These are phyloP conservation scores for Pagrus major DNA, from an alignment of 2,113 vertebrate species.

Conservation along the genomic window DNA sequence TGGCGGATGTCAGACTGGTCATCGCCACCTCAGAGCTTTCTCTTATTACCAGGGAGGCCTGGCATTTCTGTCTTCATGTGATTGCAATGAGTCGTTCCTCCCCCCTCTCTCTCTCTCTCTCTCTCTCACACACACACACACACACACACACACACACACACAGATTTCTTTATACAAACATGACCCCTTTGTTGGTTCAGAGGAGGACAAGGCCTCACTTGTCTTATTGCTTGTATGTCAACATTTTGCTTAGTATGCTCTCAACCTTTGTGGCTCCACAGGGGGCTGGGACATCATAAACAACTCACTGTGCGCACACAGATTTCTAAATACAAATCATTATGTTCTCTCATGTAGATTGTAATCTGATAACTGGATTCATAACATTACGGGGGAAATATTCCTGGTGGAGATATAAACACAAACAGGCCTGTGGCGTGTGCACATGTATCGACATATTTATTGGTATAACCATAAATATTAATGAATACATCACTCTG, in stretches of 20 bases:
- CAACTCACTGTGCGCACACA: background rate
- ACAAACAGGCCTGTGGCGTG: background rate
- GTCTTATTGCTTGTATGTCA: slow-evolving; percentile 36
- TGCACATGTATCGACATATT: background rate
- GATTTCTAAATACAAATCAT: slow-evolving; percentile 5
- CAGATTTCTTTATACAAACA: slow-evolving; percentile 32
- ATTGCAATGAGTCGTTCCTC: slow-evolving; percentile 18
- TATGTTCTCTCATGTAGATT: slow-evolving; percentile 2
- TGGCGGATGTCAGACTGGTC: slow-evolving; percentile 29
- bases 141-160: background rate
- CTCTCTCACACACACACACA: background rate
- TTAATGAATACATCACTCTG: background rate
- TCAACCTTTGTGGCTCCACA: slow-evolving; percentile 45
- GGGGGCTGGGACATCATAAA: slow-evolving; percentile 22
- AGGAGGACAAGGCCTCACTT: slow-evolving; percentile 12
- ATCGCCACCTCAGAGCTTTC: slow-evolving; percentile 46
- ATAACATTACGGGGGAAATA: background rate
- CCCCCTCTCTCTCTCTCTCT: background rate
- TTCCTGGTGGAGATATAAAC: background rate
- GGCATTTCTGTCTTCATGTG: slow-evolving; percentile 53
- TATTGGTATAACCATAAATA: background rate
- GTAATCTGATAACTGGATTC: background rate
- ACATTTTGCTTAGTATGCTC: slow-evolving; percentile 29
- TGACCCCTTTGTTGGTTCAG: slow-evolving; percentile 46
- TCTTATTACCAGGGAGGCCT: slow-evolving; percentile 49